Evolutionary conservation across 2,888 invertebrate genomes (phyloP).

Genomic region (Dugesia japonica): DNA sequence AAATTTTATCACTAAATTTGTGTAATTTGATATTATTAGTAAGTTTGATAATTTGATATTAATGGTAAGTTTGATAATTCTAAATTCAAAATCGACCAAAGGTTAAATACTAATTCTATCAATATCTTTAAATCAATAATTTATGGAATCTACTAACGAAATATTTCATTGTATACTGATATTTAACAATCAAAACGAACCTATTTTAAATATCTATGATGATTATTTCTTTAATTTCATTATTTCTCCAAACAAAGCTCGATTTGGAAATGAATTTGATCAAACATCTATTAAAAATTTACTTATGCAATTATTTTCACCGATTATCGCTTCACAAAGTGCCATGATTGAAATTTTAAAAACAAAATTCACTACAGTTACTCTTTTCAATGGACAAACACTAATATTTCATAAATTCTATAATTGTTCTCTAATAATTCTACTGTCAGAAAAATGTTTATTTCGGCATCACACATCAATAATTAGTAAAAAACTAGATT

Average conservation of each 20-base stretch:
- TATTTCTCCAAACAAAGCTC: neutral
- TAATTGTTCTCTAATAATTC: neutral
- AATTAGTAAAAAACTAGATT: neutral
- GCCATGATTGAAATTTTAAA: neutral
- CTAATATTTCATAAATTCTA: neutral
- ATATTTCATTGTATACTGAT: neutral
- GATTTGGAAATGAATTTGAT: neutral
- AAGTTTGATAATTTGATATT: no score
- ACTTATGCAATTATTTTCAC: neutral
- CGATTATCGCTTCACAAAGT: neutral
- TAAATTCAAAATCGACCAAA: neutral
- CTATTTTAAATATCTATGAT: neutral
- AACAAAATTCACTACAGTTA: neutral
- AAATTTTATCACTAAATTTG: no score
- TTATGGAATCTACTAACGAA: neutral
- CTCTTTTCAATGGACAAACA: neutral
- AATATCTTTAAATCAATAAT: neutral
- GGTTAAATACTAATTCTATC: neutral
- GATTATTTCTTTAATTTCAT: neutral
- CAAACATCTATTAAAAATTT: neutral
- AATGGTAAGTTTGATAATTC: neutral
- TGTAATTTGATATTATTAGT: no score
- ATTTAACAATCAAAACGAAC: neutral
- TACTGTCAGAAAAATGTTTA: neutral
- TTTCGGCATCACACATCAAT: neutral